These are phyloP conservation scores for Chunga burmeisteri DNA, from an alignment of 2,113 vertebrate species.

Conservation along the genomic window DNA sequence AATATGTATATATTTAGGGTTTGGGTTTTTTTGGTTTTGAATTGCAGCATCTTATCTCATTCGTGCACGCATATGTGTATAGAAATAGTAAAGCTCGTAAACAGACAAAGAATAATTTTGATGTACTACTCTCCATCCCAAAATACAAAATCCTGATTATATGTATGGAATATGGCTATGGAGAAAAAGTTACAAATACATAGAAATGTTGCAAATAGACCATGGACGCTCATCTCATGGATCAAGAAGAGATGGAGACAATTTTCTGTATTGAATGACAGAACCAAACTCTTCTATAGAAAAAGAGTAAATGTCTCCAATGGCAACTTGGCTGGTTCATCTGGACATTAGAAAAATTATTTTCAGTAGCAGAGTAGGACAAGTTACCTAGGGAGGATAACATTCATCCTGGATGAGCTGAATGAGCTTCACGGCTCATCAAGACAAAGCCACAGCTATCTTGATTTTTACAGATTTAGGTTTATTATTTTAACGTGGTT, in stretches of 20 bases:
- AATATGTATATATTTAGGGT: neutral
- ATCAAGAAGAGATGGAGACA: neutral
- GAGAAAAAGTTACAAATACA: neutral
- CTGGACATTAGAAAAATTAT: neutral
- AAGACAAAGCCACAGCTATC: neutral
- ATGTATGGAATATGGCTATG: neutral
- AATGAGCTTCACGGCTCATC: neutral
- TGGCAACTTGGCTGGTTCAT: neutral
- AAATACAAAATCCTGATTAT: neutral
- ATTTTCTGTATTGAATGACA: rapidly evolving
- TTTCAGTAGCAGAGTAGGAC: neutral
- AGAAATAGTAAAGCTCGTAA: neutral
- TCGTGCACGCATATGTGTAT: neutral
- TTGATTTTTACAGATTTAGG: neutral
- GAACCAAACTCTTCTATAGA: neutral
- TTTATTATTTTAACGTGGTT: neutral
- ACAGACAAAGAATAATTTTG: neutral
- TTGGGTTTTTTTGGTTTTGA: neutral
- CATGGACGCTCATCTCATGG: neutral
- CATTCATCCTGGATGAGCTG: neutral
- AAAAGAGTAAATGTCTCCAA: neutral
- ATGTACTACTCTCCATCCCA: neutral
- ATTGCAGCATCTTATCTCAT: neutral
- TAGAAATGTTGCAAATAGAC: neutral
- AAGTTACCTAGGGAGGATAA: neutral